Base-by-base conservation (phyloP, 2,888 invertebrate species). In the Drosophila mayaguana region DNA sequence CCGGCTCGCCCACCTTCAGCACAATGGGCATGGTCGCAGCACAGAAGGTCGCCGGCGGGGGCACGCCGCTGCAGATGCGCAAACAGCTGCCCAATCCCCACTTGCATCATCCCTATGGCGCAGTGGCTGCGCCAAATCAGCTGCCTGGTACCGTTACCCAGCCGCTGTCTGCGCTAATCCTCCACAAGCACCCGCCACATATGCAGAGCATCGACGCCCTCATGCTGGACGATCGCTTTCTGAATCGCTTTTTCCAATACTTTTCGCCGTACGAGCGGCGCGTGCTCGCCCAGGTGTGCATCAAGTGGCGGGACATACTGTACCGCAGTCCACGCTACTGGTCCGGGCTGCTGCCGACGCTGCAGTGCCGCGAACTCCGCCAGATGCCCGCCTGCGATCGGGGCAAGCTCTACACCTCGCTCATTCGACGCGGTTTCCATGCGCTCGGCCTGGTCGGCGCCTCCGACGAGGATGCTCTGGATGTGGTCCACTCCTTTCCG, bases 241-340 rank as follows among this genome's bases (percentile, higher is more conserved):
- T 98, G 45, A 94, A 95, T 67, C 95, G 95, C 90, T 97, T 98
- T 93, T 98, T 98, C 93, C 94, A 95, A 48, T 97, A 96, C 92
- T 97, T 97, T 92, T 95, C 95, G 75, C 94, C 96, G 16, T 94
- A 94, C 81, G 98, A 98, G 86, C 94, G 97, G 72, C 95, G 97
- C 72, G 93, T 95, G 16, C 94, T 98, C 81, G 97, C 97, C 14
- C 97, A 97, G 93, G 95, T 97, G 63, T 98, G 98, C 93, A 94
- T 95, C 72, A 94, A 96, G 91, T 98, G 98, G 98, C 95, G 97
- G 73, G 97, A 98, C 91, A 94, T 97, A 63, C 93, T 98, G 63
- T 98, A 98, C 93, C 95, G 97, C 64, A 95, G 96, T 83, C 96
- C 96, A n/a, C 94, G 96, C 60, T 97, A 96, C 94, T 98, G 98